A percentile compares a stretch with the other conserved stretches of the same genome.
These are phyloP conservation scores for Myiothlypis coronata DNA, from an alignment of 2,797 vertebrate genomes.

Conservation along the genomic window DNA sequence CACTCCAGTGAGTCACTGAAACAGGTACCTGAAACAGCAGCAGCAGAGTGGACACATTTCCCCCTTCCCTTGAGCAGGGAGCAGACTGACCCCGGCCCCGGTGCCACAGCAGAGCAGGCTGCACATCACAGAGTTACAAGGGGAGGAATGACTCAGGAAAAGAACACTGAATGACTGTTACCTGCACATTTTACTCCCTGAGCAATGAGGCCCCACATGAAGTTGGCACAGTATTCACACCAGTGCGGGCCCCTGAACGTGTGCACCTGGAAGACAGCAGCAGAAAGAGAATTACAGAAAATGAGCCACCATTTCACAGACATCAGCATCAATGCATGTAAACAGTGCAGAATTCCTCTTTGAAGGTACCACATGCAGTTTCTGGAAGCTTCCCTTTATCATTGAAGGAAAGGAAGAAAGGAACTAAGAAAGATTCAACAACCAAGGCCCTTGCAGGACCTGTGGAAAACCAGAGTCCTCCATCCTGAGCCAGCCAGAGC, in stretches of 20 bases:
- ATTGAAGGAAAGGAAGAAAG: background rate
- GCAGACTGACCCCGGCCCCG: background rate
- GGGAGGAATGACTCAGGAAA: background rate
- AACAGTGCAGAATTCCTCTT: background rate
- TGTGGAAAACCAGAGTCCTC: background rate
- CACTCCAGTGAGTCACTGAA: background rate
- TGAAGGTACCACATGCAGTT: background rate
- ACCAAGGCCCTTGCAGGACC: background rate
- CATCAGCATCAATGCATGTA: background rate
- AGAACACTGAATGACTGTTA: slow-evolving; percentile 61
- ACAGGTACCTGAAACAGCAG: background rate
- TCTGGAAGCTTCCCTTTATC: background rate
- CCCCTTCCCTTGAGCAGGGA: background rate
- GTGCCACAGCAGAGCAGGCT: rapidly evolving
- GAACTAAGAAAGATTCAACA: background rate
- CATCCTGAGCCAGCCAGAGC: rapidly evolving
- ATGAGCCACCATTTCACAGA: background rate
- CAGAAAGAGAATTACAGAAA: slow-evolving; percentile 14
- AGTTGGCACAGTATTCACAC: slow-evolving; percentile 99
- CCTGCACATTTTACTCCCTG: slow-evolving; percentile 99
- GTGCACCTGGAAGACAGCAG: slow-evolving; percentile 85
- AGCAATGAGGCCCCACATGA: slow-evolving; percentile 99
- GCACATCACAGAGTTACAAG: background rate
- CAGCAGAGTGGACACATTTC: background rate
- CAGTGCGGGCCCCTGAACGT: slow-evolving; percentile 97